Base-by-base conservation (phyloP, 2,113 vertebrate species). In the Lynx canadensis region DNA sequence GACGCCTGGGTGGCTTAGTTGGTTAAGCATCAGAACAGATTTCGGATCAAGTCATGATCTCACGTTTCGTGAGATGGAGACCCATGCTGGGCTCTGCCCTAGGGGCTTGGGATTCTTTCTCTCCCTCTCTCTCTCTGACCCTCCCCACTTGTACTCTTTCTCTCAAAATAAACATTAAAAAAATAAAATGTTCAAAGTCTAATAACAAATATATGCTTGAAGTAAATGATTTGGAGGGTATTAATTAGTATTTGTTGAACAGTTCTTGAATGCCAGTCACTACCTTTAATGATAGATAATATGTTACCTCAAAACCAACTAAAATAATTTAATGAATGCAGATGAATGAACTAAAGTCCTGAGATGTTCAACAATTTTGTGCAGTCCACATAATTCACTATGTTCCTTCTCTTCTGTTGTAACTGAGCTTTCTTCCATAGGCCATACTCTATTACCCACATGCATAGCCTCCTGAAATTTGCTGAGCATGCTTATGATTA, bases 381-480 rank as follows among this genome's bases (percentile, higher is more conserved):
- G 13, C 2, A 29, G 19, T 1, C 52, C 66, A 79, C 7, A 33
- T 1, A 29, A 2, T 50, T 23, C 11, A 0, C 45, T 12, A 12
- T 14, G 3, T 41, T 57, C 19, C 10, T 45, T 57, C 5, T 63
- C 11, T 16, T 90, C 16, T 48, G 11, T 79, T 15, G 79, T 14
- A 86, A 13, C 1, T 11, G 6, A 3, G 0, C 50, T 89, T n/a
- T 3, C 15, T 55, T 65, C n/a, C 21, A 31, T 1, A 45, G 2
- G 1, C 3, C 7, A 19, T 10, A 31, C 27, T 50, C 52, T 89
- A 14, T 38, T 68, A 31, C 74, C 11, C 3, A 48, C 6, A 38
- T 1, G 21, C 6, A 36, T 3, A 4, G 6, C 10, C 25, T 38
- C 15, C 2, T 4, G 0, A 23, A 48, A 13, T 81, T 25, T 80